Evolutionary conservation across 2,888 invertebrate genomes (phyloP), one percentile per base, ranked within the genome.

Genomic region (Erebia palarica): DNA sequence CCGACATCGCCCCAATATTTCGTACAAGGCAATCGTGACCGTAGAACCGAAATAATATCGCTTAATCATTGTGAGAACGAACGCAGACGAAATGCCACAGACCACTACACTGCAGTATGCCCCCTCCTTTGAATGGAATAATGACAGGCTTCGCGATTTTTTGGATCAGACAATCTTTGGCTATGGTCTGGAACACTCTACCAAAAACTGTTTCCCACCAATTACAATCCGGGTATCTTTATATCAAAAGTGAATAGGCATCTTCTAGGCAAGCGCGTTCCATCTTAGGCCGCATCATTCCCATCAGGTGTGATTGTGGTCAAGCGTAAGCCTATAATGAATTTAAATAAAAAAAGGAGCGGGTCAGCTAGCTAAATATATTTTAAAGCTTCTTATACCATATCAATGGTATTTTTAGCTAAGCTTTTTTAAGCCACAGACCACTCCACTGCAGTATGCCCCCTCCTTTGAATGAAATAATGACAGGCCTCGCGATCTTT

Each of bases 11-110:
- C 69, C 58, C 64, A 47, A 36, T 64, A 64, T 53, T 51, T 70
- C 36, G 59, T 63, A 70, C 69, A 70, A 60, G 69, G 51, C n/a
- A 11, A 42, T 70, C 69, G 59, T 70, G 69, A 70, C 59, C 58
- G 1, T 1, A 69, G 53, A 13, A n/a, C 9, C 36, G 7, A 36
- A 66, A 69, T 11, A 44, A 18, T 64, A 64, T 18, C 55, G 65
- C 69, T 53, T 36, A 8, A 65, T 70, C 69, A 70, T 60, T 70
- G 51, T 65, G 59, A 60, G 59, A 59, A 65, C 27, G 65, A n/a
- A n/a, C 36, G 14, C 58, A 14, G 42, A 51, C 57, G 9, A 47
- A 66, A 47, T 58, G 57, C 66, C 66, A 66, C 66, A 58, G 57
- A 21, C 16, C 16, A 9, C 44, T 9, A 14, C 8, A 13, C 36